These are phyloP conservation scores for Eubasilissa regina DNA, from an alignment of 1,140 invertebrate genomes.

Conservation along the genomic window DNA sequence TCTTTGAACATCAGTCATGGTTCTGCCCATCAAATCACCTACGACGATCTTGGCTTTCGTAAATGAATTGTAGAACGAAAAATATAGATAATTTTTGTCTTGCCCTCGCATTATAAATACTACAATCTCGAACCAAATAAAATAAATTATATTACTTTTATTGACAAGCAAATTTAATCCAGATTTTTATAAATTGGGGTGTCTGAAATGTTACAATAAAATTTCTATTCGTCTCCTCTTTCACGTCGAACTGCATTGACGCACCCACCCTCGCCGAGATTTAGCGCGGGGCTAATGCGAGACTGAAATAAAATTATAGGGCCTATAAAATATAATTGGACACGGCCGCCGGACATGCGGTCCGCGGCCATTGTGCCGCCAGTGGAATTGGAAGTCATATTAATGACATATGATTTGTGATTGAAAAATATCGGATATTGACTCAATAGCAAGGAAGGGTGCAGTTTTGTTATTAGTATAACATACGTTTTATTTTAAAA, in stretches of 20 bases:
- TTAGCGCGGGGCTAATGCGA: constrained; percentile 44
- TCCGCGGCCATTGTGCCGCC: constrained; percentile 36
- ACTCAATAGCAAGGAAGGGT: neutral
- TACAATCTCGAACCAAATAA: too few species aligned
- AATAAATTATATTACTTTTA: too few species aligned
- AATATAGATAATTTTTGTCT: too few species aligned
- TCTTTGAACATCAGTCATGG: too few species aligned
- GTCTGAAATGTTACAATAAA: constrained; percentile 4
- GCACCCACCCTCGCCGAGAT: constrained; percentile 43
- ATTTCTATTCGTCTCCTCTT: neutral
- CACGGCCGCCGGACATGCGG: constrained; percentile 40
- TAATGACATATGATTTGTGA: constrained; percentile 47
- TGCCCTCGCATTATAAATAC: too few species aligned
- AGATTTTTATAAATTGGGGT: constrained; percentile 17
- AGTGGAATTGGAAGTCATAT: constrained; percentile 33
- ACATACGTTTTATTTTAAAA: too few species aligned
- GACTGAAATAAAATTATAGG: constrained; percentile 52
- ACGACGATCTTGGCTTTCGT: too few species aligned
- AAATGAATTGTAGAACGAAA: too few species aligned
- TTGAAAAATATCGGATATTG: constrained; percentile 31
- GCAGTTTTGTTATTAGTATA: neutral
- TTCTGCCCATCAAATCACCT: too few species aligned
- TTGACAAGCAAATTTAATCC: neutral
- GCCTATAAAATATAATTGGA: constrained; percentile 48
- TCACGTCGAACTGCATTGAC: constrained; percentile 35